Evolutionary conservation across 2,888 invertebrate genomes (phyloP), one percentile per base, ranked within the genome.

Genomic region (Melieria crassipennis): DNA sequence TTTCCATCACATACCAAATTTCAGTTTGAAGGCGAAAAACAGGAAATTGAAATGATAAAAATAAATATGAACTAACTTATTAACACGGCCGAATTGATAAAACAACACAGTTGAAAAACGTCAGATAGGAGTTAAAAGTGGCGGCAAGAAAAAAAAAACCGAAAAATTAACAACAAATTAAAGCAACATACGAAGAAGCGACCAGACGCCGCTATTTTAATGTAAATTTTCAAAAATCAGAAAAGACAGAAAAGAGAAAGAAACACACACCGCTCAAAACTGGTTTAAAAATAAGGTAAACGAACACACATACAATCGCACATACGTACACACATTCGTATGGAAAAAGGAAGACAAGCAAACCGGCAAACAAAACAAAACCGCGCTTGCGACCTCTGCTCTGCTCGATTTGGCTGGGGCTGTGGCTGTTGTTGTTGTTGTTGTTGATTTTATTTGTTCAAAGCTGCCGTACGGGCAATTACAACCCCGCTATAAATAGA

Each of bases 21-120:
- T 52, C 13, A 52, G 13, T 7, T 52, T 55, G 46, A 4, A 16
- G 50, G 16, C 16, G 60, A 9, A 68, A 70, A 65, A 65, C 65
- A 70, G 70, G 70, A 70, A 64, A 70, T 70, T 70, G 55, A 16
- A 65, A 11, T 70, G 70, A 65, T 55, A 60, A 70, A 70, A 70
- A 65, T 70, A 68, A 61, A 68, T 68, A 68, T 68, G 62, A 62
- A 56, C 61, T 56, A 66, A 66, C 10, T 66, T 61, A n/a, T 62
- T 66, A 66, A 42, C 57, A 69, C 42, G 5, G n/a, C n/a, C 3
- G 42, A 58, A 69, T 43, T 55, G n/a, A 48, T 16, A 64, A 56
- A 65, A 4, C 48, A 45, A 30, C 30, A 30, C 30, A 30, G 30
- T 30, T 30, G 30, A 30, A 30, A 30, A 30, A 30, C 30, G 30